Percentiles rank a stretch among this genome's conserved stretches.
phyloP scores from a whole-genome alignment of 2,113 vertebrate genomes.

The Thamnaconus septentrionalis region DNA sequence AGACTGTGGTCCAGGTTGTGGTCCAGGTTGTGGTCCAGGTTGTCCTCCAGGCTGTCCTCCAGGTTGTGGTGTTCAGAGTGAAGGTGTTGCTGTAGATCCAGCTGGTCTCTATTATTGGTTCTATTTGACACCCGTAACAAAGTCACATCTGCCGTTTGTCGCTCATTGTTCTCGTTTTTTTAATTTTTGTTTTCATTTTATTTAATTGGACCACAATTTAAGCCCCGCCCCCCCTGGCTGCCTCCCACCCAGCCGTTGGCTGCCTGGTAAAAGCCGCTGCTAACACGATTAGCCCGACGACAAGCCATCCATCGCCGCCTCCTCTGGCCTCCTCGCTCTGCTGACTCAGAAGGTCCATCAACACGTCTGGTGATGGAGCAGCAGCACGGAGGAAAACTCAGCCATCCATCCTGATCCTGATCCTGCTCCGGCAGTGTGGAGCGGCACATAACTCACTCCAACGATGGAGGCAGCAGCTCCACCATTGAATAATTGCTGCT shows the following conservation, averaged over 20 bases:
- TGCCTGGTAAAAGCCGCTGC: constrained; percentile 28
- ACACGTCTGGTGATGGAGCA: constrained; percentile 31
- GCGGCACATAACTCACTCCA: constrained; percentile 54
- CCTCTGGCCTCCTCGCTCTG: constrained; percentile 21
- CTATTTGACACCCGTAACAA: too few species aligned
- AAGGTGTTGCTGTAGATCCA: too few species aligned
- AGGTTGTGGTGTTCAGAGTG: too few species aligned
- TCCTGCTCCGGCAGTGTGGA: constrained; percentile 50
- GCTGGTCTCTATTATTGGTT: too few species aligned
- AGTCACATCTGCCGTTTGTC: background rate
- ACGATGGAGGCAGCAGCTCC: constrained; percentile 5
- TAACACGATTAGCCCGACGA: constrained; percentile 41
- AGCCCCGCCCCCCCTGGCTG: constrained; percentile 2
- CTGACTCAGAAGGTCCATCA: constrained; percentile 34
- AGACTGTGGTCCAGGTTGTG: too few species aligned
- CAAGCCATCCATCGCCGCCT: constrained; percentile 39
- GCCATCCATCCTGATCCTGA: constrained; percentile 18
- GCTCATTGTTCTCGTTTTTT: background rate
- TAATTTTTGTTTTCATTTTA: background rate
- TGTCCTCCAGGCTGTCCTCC: too few species aligned
- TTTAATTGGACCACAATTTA: constrained; percentile 22
- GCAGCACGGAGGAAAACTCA: constrained; percentile 44
- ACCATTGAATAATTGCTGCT: constrained; percentile 12
- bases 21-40: too few species aligned
- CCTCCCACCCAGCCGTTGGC: constrained; percentile 10